Percentiles rank a stretch among this genome's conserved stretches.
phyloP scores from a whole-genome alignment of 2,888 invertebrate species.

The Rhingia campestris region DNA sequence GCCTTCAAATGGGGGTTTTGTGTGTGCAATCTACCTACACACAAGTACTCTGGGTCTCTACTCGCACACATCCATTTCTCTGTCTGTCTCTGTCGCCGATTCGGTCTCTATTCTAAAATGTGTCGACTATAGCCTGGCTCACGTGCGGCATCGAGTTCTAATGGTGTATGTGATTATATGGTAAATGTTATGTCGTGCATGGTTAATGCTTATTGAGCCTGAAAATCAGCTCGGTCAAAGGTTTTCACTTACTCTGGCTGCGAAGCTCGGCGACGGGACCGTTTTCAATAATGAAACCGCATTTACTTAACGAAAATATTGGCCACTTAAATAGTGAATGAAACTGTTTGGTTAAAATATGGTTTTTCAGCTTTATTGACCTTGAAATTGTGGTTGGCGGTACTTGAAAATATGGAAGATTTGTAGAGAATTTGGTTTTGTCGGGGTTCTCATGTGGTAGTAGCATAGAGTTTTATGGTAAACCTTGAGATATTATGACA shows the following conservation, averaged over 20 bases:
- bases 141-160: constrained; percentile 54
- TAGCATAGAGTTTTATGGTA: too few species aligned
- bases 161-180: constrained; percentile 69
- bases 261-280: not conserved
- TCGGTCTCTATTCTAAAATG: constrained; percentile 1
- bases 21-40: not conserved
- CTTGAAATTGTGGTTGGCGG: constrained; percentile 2
- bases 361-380: constrained; percentile 15
- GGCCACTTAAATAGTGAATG: constrained; percentile 31
- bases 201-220: constrained; percentile 71
- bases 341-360: not conserved
- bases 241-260: constrained; percentile 43
- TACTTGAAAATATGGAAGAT: constrained; percentile 9
- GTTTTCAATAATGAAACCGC: constrained; percentile 58
- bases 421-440: too few species aligned
- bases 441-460: too few species aligned
- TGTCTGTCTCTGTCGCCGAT: not conserved
- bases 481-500: too few species aligned
- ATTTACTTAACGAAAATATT: constrained; percentile 50
- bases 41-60: constrained; percentile 10
- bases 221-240: constrained; percentile 72
- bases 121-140: constrained; percentile 23
- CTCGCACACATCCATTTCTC: not conserved
- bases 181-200: constrained; percentile 71
- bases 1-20: constrained; percentile 17